Evolutionary conservation across 2,113 vertebrate species (phyloP), one percentile per base, ranked within the genome.

Genomic region (Epinephelus lanceolatus): DNA sequence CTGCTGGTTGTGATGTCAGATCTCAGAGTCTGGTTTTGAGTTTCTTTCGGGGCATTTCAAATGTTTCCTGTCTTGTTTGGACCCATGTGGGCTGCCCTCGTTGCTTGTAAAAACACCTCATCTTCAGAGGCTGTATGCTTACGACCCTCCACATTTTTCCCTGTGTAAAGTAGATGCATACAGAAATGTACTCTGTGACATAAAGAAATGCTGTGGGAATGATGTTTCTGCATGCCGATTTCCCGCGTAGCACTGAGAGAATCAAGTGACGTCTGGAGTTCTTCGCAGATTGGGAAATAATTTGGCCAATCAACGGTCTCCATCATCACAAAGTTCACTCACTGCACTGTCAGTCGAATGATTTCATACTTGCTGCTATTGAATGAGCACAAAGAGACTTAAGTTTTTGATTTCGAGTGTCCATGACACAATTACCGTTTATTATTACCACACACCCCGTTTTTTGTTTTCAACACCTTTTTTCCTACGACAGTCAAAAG

Each of bases 361-460:
- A 89, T 89, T 90, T 89, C 84, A 79, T 81, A 89, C 70, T 80
- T 88, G 89, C 91, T 90, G 89, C 92, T 91, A 89, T 76, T 70
- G 83, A 92, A 90, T 73, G 91, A 94, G 93, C 91, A 92, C 93
- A 92, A 92, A 91, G 56, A 89, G 80, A 87, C 80, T 84, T 90
- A 9, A 60, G 55, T 70, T 81, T 78, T 90, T 72, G 76, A 71
- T 89, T 87, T 45, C 57, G 65, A 5, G 66, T 87, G 73, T 89
- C 70, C 42, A n/a, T 67, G 79, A 89, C 55, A 73, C 61, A 80
- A 52, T 68, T 65, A 67, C 57, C 79, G 55, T 83, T 66, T 75
- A 60, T 77, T 76, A 66, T n/a, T 47, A 53, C 47, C 51, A 69
- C 76, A 71, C 66, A 37, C 71, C 79, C 70, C 12, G 15, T 30